Base-by-base conservation (phyloP, 2,113 vertebrate species). In the Peromyscus maniculatus region DNA sequence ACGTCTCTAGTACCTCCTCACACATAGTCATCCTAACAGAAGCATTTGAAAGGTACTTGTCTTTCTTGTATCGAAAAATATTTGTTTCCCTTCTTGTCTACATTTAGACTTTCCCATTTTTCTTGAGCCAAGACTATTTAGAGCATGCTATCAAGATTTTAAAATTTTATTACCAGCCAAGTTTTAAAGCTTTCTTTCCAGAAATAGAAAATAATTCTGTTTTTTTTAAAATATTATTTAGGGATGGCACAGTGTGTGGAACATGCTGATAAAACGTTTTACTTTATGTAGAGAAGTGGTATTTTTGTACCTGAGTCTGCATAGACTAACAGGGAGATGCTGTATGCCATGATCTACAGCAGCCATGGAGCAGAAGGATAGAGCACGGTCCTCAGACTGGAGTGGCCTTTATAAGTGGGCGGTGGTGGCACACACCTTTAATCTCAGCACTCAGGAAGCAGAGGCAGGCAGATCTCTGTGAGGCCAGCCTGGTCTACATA, bases 101-200 rank as follows among this genome's bases (percentile, higher is more conserved):
- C 93, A 39, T 10, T 72, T 91, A 59, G 28, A 86, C 67, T 7
- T 57, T 89, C 19, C 33, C 21, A 31, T 26, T 95, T 33, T 93
- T 95, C 84, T 86, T 86, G 46, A 92, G 46, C 95, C 94, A 36
- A 87, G 11, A 26, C 62, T 96, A 59, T 91, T 93, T 90, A 84
- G 67, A 96, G 26, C 59, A 78, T 92, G 89, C 97, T 66, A 86
- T 87, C n/a, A 93, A 89, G 39, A 89, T 87, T 96, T 92, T 6
- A 33, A 87, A 92, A n/a, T 95, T 89, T 62, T 59, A 15, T 84
- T 52, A 12, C 19, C 84, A 66, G 24, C 64, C 69, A 77, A 9
- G 39, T 96, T 78, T 66, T 66, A 90, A 93, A 91, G 43, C 36
- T 91, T 94, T 91, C 67, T 82, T 93, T 59, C 91, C 33, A 89